A percentile compares a stretch with the other conserved stretches of the same genome.
phyloP scores from a whole-genome alignment of 2,888 invertebrate genomes.

The Celastrina argiolus region DNA sequence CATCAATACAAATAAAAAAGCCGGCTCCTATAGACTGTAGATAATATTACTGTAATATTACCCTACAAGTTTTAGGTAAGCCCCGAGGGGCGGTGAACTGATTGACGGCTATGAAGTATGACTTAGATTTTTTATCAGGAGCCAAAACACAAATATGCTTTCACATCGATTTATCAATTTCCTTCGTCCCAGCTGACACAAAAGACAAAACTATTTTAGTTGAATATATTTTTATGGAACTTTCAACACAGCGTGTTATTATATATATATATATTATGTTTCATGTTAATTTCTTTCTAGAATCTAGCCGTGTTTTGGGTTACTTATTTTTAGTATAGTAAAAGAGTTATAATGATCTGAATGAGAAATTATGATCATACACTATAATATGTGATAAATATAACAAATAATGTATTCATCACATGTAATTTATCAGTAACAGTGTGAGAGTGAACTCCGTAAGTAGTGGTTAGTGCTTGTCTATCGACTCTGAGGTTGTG shows the following conservation, averaged over 20 bases:
- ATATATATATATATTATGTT: not conserved
- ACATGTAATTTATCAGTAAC: too few relatives aligned
- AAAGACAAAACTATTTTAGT: conserved; percentile 40
- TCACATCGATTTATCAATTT: conserved; percentile 75
- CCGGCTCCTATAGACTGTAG: not conserved
- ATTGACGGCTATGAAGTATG: conserved; percentile 76
- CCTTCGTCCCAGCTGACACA: conserved; percentile 59
- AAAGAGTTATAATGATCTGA: too few relatives aligned
- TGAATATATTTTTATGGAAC: not conserved
- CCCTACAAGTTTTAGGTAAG: conserved; percentile 56
- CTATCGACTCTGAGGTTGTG: too few relatives aligned
- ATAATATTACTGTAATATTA: not conserved
- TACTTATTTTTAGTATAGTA: too few relatives aligned
- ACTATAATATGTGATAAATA: too few relatives aligned
- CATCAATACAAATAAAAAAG: too few relatives aligned
- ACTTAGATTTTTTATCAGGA: conserved; percentile 67
- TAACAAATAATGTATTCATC: too few relatives aligned
- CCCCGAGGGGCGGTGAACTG: conserved; percentile 59
- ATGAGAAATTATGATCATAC: too few relatives aligned
- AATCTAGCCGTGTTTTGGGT: too few relatives aligned
- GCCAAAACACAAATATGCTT: conserved; percentile 74
- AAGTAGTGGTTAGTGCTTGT: too few relatives aligned
- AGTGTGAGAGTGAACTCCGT: too few relatives aligned
- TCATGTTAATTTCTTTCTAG: not conserved
- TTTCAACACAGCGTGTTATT: not conserved